A percentile compares a stretch with the other conserved stretches of the same genome.
These are phyloP conservation scores for Catharus ustulatus DNA, from an alignment of 2,797 vertebrate species.

Conservation along the genomic window DNA sequence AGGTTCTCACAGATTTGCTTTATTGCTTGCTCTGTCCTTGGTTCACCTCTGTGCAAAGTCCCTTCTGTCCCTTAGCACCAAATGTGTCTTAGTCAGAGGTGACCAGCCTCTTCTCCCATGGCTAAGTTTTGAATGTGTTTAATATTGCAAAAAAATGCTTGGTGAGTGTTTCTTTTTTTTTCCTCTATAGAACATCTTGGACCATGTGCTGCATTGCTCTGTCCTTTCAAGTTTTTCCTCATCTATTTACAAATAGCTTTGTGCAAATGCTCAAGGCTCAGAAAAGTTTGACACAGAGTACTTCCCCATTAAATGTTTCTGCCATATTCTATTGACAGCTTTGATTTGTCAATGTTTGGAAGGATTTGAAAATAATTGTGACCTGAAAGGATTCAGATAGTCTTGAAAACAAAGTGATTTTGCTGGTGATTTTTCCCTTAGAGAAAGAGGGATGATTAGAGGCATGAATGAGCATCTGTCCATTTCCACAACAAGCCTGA, in stretches of 20 bases:
- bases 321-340: not conserved
- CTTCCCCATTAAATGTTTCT: not conserved
- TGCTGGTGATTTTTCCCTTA: not conserved
- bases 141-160: not conserved
- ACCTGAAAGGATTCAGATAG: not conserved
- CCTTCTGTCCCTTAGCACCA: not conserved
- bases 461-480: not conserved
- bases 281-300: not conserved
- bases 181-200: not conserved
- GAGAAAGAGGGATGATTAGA: not conserved
- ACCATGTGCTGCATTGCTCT: not conserved
- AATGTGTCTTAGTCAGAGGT: not conserved
- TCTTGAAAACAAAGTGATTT: not conserved
- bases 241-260: not conserved
- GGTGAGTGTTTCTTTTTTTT: not conserved
- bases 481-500: not conserved
- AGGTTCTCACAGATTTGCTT: not conserved
- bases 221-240: not conserved
- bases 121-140: not conserved
- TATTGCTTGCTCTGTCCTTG: not conserved
- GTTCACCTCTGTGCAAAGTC: not conserved
- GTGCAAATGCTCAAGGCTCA: not conserved
- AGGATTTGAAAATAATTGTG: not conserved
- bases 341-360: not conserved
- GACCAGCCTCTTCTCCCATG: not conserved